Conservation (phyloP, 2,797 vertebrate species). For the Lophius americanus region DNA sequence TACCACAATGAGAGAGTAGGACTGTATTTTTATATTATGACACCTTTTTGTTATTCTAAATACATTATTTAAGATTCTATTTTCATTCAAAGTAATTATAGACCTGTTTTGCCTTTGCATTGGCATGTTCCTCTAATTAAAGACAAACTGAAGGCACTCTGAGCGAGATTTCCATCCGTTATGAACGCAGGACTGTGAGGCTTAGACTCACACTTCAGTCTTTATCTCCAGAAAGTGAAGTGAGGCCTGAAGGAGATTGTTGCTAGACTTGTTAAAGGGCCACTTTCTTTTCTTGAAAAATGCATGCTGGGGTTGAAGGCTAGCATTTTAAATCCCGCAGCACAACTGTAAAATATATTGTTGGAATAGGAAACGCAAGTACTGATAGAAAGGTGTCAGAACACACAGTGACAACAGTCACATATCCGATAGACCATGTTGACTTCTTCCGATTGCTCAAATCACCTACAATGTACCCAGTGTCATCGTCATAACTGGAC, state of each 20-base stretch:
- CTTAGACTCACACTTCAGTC: slow-evolving; percentile 51
- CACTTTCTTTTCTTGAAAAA: slow-evolving; percentile 23
- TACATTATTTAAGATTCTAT: slow-evolving; percentile 55
- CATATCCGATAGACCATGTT: no score
- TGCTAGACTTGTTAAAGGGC: slow-evolving; percentile 34
- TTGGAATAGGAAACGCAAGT: no score
- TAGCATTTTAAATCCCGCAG: neutral
- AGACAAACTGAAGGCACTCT: slow-evolving; percentile 44
- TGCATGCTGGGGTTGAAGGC: neutral
- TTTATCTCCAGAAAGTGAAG: slow-evolving; percentile 49
- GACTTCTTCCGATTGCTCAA: no score
- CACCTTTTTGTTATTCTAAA: slow-evolving; percentile 55
- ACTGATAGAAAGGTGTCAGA: no score
- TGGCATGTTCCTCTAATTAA: slow-evolving; percentile 62
- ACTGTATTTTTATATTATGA: slow-evolving; percentile 40
- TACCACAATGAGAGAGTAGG: slow-evolving; percentile 49
- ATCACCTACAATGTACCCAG: no score
- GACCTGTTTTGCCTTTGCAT: slow-evolving; percentile 28
- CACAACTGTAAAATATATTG: no score
- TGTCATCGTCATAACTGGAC: no score
- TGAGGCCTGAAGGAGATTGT: slow-evolving; percentile 31
- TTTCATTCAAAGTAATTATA: slow-evolving; percentile 65
- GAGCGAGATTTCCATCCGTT: slow-evolving; percentile 64
- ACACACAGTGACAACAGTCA: no score
- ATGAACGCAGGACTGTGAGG: slow-evolving; percentile 25